Conservation (phyloP, 2,113 vertebrate genomes). For the Bagarius yarrelli region DNA sequence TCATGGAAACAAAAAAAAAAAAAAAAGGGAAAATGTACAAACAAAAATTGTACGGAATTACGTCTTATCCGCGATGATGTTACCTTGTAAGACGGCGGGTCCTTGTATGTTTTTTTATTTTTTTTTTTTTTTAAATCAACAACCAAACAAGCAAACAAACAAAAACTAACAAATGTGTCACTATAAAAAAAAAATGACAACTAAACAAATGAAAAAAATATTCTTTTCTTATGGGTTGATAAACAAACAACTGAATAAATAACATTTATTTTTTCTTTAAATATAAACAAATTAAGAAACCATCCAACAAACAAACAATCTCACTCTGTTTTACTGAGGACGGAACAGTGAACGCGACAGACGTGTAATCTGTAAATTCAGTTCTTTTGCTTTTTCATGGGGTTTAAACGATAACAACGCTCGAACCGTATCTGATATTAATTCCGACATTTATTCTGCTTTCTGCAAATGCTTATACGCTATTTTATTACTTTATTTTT, state of each 20-base stretch:
- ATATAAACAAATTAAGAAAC: background rate
- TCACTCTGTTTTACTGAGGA: background rate
- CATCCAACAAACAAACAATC: background rate
- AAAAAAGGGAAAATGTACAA: background rate
- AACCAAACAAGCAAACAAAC: background rate
- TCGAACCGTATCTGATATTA: conserved; percentile 50
- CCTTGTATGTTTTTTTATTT: too few relatives aligned
- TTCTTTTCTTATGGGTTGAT: background rate
- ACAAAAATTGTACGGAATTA: background rate
- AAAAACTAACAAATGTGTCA: background rate
- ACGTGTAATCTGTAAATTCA: background rate
- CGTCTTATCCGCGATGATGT: background rate
- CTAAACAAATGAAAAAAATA: background rate
- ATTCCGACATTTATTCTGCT: conserved; percentile 54
- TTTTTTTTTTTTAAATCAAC: too few relatives aligned
- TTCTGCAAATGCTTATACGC: conserved; percentile 31
- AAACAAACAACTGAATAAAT: background rate
- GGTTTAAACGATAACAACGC: background rate
- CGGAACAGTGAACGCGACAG: background rate
- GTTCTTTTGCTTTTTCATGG: background rate
- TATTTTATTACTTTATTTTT: conserved; percentile 49
- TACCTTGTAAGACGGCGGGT: background rate
- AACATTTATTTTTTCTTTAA: background rate
- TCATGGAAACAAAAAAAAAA: background rate
- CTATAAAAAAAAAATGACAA: background rate